Base-by-base conservation (phyloP, 2,797 vertebrate species). In the Centropyge bicolor region DNA sequence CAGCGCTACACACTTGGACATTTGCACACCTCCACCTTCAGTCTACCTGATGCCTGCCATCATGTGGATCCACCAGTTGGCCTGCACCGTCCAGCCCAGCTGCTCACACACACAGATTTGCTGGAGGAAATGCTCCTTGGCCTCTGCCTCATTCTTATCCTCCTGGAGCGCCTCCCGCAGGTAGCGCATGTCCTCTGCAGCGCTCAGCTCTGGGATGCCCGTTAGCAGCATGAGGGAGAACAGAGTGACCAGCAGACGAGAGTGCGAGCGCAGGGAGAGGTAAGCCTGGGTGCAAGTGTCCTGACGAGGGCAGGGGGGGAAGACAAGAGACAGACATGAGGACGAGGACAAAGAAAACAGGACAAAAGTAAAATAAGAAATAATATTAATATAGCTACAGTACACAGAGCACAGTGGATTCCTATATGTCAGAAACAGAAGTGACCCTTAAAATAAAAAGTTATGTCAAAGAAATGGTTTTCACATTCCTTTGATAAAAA, bases 171-270 rank as follows among this genome's bases (percentile, higher is more conserved):
- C 95, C 60, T 91, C 91, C 24, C 92, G 91, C 84, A 96, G 92
- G 91, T 96, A 96, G 9, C 65, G 90, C 87, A 96, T 94, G 87
- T 96, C 95, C 75, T 94, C 90, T 2, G 93, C 82, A 1, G 91
- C 80, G 5, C 94, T 95, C 38, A 96, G 92, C 90, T 96, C 94
- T 0, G 95, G 94, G 73, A 96, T 96, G 38, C 96, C 96, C 0
- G 95, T 96, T 62, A 95, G 89, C 68, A 94, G 88, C 96, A 96
- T 96, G 78, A 96, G 93, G 72, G 95, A 95, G 92, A 96, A 96
- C 5, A 96, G 95, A 0, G 94, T 96, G 80, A 96, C 45, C 74
- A 96, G 89, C 71, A 96, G 91, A 0, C 72, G 92, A 4, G 95
- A 95, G 88, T 95, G 95, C 41, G 89, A 74, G 43, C 95, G 95